Conservation (phyloP, 1,140 invertebrate species). For the Sminthurinus signatus region DNA sequence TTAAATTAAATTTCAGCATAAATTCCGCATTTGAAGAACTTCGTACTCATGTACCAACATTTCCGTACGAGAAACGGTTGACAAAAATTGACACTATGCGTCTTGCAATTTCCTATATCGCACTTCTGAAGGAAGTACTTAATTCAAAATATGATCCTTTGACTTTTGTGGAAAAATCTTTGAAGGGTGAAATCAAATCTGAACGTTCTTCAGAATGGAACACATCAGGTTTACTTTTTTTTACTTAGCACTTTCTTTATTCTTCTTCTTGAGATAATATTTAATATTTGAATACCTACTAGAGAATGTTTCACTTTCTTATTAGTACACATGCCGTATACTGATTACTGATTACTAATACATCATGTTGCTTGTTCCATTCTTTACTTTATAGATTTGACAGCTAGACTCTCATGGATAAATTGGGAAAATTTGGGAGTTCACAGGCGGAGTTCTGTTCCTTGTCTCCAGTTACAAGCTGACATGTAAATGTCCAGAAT, state of each 20-base stretch:
- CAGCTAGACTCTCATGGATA: constrained; percentile 94
- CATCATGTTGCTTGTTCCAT: too few species aligned
- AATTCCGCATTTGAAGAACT: constrained; percentile 97
- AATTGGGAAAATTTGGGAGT: constrained; percentile 98
- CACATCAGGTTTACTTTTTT: constrained; percentile 70
- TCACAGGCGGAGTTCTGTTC: constrained; percentile 59
- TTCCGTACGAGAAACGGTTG: constrained; percentile 90
- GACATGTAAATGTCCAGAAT: background rate
- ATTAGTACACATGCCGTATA: too few species aligned
- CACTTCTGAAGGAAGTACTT: constrained; percentile 79
- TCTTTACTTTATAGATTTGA: constrained; percentile 74
- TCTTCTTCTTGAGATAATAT: too few species aligned
- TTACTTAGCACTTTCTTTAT: too few species aligned
- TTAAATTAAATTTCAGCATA: constrained; percentile 61
- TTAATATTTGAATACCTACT: too few species aligned
- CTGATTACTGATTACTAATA: too few species aligned
- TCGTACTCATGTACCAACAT: constrained; percentile 91
- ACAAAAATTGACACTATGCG: constrained; percentile 93
- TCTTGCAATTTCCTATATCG: constrained; percentile 95
- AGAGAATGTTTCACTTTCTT: too few species aligned
- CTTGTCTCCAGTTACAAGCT: background rate
- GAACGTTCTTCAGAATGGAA: constrained; percentile 87
- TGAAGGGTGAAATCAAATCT: constrained; percentile 74
- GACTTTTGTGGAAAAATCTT: constrained; percentile 85
- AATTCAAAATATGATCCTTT: constrained; percentile 82